Percentiles rank a stretch among this genome's conserved stretches.
Conservation (phyloP, 2,113 vertebrate species). For the Fregata magnificens region DNA sequence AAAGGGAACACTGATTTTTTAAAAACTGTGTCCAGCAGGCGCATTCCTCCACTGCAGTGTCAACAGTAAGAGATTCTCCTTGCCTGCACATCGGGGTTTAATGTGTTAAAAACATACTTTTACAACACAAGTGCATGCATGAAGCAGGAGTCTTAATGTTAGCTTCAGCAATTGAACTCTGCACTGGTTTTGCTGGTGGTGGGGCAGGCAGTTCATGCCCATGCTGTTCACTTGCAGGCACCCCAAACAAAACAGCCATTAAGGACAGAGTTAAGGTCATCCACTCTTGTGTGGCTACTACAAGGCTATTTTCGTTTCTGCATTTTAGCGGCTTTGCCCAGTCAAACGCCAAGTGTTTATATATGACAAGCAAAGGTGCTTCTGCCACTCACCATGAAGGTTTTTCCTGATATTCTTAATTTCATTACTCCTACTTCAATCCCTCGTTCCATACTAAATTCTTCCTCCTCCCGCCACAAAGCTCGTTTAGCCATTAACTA, state of each 20-base stretch:
- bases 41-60: neutral
- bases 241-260: neutral
- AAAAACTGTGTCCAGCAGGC: neutral
- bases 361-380: constrained; percentile 18
- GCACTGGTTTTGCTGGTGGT: fast-evolving
- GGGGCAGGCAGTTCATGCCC: neutral
- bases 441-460: constrained; percentile 52
- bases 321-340: neutral
- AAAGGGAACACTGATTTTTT: neutral
- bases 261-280: neutral
- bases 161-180: neutral
- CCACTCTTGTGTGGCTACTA: neutral
- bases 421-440: constrained; percentile 23
- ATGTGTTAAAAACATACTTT: neutral
- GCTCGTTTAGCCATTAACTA: constrained; percentile 28
- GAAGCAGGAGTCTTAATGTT: neutral
- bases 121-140: neutral
- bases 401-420: neutral
- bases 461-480: constrained; percentile 44
- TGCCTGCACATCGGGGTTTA: neutral
- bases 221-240: neutral
- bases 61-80: neutral
- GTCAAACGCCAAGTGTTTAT: neutral
- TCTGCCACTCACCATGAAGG: constrained; percentile 41
- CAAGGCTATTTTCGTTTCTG: neutral